phyloP scores from a whole-genome alignment of 2,797 vertebrate species.

The Sylvia borin region DNA sequence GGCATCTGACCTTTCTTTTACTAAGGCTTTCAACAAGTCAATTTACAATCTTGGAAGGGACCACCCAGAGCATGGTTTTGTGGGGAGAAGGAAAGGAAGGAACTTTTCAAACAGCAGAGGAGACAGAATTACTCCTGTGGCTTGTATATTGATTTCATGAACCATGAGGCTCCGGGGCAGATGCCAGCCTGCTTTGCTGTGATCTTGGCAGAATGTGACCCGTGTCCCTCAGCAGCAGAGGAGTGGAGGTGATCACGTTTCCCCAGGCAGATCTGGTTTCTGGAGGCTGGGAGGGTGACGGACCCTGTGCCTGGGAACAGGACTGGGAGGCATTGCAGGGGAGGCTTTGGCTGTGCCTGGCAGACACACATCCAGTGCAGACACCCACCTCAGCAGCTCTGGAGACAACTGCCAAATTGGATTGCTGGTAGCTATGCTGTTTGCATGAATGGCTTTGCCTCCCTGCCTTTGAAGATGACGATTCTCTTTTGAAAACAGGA shows the following conservation, averaged over 20 bases:
- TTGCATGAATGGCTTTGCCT: background rate
- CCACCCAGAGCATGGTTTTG: slow-evolving; percentile 41
- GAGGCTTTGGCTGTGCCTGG: background rate
- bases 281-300: background rate
- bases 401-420: background rate
- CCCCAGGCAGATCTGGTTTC: background rate
- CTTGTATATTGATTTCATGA: slow-evolving; percentile 6
- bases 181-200: slow-evolving; percentile 21
- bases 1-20: slow-evolving; percentile 42
- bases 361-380: background rate
- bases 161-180: background rate
- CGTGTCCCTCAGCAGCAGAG: slow-evolving; percentile 12
- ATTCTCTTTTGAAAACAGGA: background rate
- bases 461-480: slow-evolving; percentile 4
- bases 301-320: background rate
- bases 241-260: background rate
- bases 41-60: slow-evolving; percentile 31
- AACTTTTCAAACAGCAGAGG: slow-evolving; percentile 7
- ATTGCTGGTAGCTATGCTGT: background rate
- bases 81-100: background rate
- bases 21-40: slow-evolving; percentile 52
- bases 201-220: slow-evolving; percentile 41
- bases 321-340: background rate
- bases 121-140: background rate
- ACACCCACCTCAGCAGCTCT: background rate